phyloP scores from a whole-genome alignment of 2,888 invertebrate species.

The Habroteleia sp. region DNA sequence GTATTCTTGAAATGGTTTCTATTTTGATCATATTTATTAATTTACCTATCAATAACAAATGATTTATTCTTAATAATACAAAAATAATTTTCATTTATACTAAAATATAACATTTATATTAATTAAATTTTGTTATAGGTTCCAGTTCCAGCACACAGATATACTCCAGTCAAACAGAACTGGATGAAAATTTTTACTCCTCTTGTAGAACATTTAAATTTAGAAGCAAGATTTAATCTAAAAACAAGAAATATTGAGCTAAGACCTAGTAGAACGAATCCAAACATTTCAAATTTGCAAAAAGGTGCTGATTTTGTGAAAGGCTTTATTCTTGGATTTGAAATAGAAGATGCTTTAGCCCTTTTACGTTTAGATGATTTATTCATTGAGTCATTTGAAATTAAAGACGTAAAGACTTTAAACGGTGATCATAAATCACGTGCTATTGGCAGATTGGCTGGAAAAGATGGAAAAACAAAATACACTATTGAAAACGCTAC shows the following conservation, averaged over 20 bases:
- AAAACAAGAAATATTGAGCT: slow-evolving; percentile 95
- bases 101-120: too few species aligned
- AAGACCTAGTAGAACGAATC: slow-evolving; percentile 86
- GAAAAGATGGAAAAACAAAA: slow-evolving; percentile 98
- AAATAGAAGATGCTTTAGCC: slow-evolving; percentile 97
- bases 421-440: slow-evolving; percentile 97
- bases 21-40: too few species aligned
- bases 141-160: slow-evolving; percentile 96
- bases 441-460: slow-evolving; percentile 98
- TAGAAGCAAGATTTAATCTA: slow-evolving; percentile 97
- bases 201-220: slow-evolving; percentile 95
- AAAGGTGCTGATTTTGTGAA: slow-evolving; percentile 99
- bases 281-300: slow-evolving; percentile 94
- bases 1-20: too few species aligned
- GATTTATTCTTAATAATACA: slow-evolving; percentile 1
- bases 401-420: slow-evolving; percentile 97
- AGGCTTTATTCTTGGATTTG: slow-evolving; percentile 97
- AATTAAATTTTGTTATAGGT: slow-evolving; percentile 79
- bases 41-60: too few species aligned
- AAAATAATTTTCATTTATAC: background rate
- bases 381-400: slow-evolving; percentile 98
- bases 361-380: slow-evolving; percentile 96
- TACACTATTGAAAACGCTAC: slow-evolving; percentile 99
- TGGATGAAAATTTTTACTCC: slow-evolving; percentile 99
- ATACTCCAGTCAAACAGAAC: slow-evolving; percentile 95